Percentiles rank a stretch among this genome's conserved stretches.
Evolutionary conservation across 2,113 vertebrate genomes (phyloP).

Genomic region (Taxidea taxus): DNA sequence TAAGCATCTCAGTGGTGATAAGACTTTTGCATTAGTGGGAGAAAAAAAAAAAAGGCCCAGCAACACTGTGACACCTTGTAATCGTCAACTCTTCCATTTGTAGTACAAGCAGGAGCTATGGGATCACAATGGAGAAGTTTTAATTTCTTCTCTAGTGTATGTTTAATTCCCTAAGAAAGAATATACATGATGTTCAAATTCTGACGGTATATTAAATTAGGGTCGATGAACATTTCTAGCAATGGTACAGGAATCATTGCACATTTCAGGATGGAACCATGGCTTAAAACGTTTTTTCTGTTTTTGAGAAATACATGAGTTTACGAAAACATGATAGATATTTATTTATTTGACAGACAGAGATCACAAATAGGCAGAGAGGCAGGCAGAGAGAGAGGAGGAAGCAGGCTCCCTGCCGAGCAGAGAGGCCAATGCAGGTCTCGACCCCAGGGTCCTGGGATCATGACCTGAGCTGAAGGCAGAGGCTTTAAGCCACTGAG

Average conservation of each 20-base stretch:
- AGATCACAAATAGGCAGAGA: no score
- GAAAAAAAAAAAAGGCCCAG: not conserved
- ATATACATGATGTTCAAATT: conserved; percentile 40
- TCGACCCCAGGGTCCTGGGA: no score
- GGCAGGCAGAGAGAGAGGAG: no score
- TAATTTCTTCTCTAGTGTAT: not conserved
- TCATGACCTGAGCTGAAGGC: no score
- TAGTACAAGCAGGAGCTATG: not conserved
- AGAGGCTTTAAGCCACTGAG: no score
- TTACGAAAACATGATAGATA: not conserved
- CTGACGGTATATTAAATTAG: conserved; percentile 54
- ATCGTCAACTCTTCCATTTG: conserved; percentile 27
- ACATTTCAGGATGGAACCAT: not conserved
- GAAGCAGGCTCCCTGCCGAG: no score
- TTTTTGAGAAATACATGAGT: not conserved
- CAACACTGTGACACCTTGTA: not conserved
- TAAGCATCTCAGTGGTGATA: not conserved
- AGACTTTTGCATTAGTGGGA: not conserved
- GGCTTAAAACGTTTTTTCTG: not conserved
- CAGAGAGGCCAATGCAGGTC: no score
- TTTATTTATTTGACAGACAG: no score
- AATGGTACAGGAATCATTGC: not conserved
- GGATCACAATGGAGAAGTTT: not conserved
- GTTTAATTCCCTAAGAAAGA: conserved; percentile 8
- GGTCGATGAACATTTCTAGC: conserved; percentile 45